phyloP scores from a whole-genome alignment of 2,113 vertebrate genomes.

The Pseudorasbora parva region DNA sequence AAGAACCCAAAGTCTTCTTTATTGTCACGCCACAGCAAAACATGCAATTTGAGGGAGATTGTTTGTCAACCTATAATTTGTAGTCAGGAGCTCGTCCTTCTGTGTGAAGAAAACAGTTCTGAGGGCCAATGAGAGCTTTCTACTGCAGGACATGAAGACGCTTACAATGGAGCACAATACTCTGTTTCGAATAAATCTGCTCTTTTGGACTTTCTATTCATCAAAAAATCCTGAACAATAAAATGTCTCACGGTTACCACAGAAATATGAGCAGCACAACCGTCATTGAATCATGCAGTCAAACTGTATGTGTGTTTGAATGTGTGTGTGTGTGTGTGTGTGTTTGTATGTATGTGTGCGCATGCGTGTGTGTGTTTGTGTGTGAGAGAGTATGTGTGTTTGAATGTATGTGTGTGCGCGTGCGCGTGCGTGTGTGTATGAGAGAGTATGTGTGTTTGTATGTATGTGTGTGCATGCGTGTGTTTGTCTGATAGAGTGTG shows the following conservation, averaged over 20 bases:
- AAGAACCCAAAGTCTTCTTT: background rate
- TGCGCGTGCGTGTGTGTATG: too few relatives aligned
- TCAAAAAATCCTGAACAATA: background rate
- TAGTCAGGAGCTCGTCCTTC: slow-evolving; percentile 44
- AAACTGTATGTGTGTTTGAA: too few relatives aligned
- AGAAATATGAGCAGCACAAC: background rate
- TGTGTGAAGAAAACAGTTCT: slow-evolving; percentile 26
- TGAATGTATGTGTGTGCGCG: too few relatives aligned
- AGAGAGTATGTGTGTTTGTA: too few relatives aligned
- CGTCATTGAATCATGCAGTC: too few relatives aligned
- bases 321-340: too few relatives aligned
- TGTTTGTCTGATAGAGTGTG: too few relatives aligned
- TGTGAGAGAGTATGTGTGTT: too few relatives aligned
- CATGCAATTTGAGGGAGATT: slow-evolving; percentile 66
- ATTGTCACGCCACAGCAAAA: slow-evolving; percentile 57
- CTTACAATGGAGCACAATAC: background rate
- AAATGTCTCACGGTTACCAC: background rate
- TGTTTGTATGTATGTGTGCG: too few relatives aligned
- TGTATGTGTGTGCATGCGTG: too few relatives aligned
- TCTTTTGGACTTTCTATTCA: background rate
- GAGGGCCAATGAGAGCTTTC: background rate
- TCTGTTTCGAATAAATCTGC: background rate
- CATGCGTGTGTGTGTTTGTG: too few relatives aligned
- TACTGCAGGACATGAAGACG: background rate
- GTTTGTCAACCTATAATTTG: slow-evolving; percentile 62